Percentiles rank a stretch among this genome's conserved stretches.
These are phyloP conservation scores for Actenoides lindsayi DNA, from an alignment of 2,113 vertebrate species.

Conservation along the genomic window DNA sequence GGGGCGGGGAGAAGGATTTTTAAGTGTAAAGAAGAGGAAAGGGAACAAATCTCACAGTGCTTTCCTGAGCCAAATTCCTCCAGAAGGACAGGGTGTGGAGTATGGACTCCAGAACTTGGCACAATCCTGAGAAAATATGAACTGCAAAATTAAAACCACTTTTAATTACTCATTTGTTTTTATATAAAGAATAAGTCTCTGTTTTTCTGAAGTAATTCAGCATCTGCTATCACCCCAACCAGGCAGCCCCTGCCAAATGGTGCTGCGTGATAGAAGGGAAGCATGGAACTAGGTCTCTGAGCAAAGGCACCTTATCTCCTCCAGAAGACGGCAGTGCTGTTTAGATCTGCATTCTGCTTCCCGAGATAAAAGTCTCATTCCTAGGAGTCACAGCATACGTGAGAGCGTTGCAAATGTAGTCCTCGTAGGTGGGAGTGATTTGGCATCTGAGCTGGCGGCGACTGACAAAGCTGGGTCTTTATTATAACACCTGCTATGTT, in stretches of 20 bases:
- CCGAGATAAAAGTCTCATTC: background rate
- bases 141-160: conserved; percentile 35
- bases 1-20: background rate
- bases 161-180: conserved; percentile 48
- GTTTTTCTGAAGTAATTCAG: conserved; percentile 6
- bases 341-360: background rate
- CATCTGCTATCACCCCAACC: conserved; percentile 15
- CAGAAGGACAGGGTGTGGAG: conserved; percentile 48
- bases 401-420: background rate
- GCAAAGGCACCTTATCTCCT: background rate
- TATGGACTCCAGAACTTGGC: conserved; percentile 9
- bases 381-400: background rate
- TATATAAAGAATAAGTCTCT: background rate
- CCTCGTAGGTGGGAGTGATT: background rate
- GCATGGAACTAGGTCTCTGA: background rate
- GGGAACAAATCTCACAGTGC: background rate
- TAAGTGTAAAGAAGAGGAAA: conserved; percentile 28
- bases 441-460: background rate
- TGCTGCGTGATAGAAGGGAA: conserved; percentile 36
- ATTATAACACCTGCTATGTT: background rate
- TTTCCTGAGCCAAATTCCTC: conserved; percentile 38
- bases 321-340: conserved; percentile 26
- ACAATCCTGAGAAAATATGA: background rate
- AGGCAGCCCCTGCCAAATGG: conserved; percentile 29
- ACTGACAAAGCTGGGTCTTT: background rate